Evolutionary conservation across 2,113 vertebrate genomes (phyloP), one percentile per base, ranked within the genome.

Genomic region (Datnioides undecimradiatus): DNA sequence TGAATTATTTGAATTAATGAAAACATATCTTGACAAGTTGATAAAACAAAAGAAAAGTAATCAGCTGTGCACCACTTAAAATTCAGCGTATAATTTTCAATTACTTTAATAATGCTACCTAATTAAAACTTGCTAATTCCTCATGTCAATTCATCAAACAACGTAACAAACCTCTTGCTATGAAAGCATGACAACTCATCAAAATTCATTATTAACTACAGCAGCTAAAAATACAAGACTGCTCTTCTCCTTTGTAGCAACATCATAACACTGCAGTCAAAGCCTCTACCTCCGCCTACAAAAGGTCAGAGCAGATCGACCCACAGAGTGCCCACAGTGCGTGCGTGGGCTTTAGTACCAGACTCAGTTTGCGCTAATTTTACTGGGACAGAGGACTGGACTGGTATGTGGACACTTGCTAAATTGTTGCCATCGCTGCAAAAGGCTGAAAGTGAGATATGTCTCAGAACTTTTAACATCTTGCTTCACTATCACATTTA

Each of bases 281-380:
- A 84, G 69, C 59, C 41, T 81, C 54, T 6, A 34, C 43, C 19
- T 3, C 69, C 34, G 19, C 84, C 84, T 74, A 87, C 76, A 51
- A 75, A 85, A 85, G 64, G 87, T 82, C 82, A 77, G 31, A 79
- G 8, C 17, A 25, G 11, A 80, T 77, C 16, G 51, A 87, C 71
- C 74, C 59, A 49, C 57, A 25, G 29, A 58, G 45, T 49, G 31
- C 57, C 84, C 36, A 77, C 67, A 67, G 74, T 57, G 67, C 34
- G 21, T 76, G 66, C 4, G 77, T 80, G 62, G 73, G 87, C 41
- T 76, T 66, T 16, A 57, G 54, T 21, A 38, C 31, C 46, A 59
- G 46, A 72, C 64, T 81, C 33, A 21, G 48, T 77, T 77, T 71
- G 38, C 33, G 72, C 27, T 51, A 8, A 3, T 77, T 54, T 63